A percentile compares a stretch with the other conserved stretches of the same genome.
Evolutionary conservation across 2,797 vertebrate genomes (phyloP).

Genomic region (Corythornis leucogaster): DNA sequence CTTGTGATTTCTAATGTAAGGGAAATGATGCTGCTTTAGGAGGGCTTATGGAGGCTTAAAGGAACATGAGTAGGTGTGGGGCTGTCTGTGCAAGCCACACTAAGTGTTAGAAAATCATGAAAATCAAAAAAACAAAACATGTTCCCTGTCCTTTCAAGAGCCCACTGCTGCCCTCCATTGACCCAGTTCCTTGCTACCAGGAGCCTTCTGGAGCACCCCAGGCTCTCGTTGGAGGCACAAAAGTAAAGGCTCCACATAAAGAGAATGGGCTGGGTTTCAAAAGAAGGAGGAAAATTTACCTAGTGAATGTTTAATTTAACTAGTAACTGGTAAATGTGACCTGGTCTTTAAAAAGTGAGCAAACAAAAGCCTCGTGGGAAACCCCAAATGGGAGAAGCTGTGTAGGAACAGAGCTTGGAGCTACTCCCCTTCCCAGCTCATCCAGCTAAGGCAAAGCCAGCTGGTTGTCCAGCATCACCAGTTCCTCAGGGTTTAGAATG

Average conservation of each 20-base stretch:
- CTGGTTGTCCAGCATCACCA: neutral
- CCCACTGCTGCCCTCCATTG: rapidly evolving
- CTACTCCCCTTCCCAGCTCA: neutral
- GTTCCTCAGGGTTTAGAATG: neutral
- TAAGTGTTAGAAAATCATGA: neutral
- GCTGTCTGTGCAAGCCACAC: neutral
- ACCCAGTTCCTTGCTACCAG: neutral
- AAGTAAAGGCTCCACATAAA: neutral
- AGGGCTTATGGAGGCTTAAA: neutral
- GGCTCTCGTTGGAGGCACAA: neutral
- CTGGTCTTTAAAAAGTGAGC: neutral
- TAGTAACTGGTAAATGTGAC: neutral
- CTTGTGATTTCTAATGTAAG: neutral
- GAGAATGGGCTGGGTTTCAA: neutral
- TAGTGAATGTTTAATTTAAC: neutral
- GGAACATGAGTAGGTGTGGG: neutral
- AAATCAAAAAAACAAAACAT: neutral
- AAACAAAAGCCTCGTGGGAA: neutral
- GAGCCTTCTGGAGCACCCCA: neutral
- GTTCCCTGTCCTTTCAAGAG: neutral
- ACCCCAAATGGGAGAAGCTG: neutral
- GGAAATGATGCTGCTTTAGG: neutral
- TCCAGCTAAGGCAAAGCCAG: neutral
- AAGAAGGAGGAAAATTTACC: neutral
- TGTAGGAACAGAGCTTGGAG: rapidly evolving